Base-by-base conservation (phyloP, 1,140 invertebrate species). In the Heliconius eleuchia region DNA sequence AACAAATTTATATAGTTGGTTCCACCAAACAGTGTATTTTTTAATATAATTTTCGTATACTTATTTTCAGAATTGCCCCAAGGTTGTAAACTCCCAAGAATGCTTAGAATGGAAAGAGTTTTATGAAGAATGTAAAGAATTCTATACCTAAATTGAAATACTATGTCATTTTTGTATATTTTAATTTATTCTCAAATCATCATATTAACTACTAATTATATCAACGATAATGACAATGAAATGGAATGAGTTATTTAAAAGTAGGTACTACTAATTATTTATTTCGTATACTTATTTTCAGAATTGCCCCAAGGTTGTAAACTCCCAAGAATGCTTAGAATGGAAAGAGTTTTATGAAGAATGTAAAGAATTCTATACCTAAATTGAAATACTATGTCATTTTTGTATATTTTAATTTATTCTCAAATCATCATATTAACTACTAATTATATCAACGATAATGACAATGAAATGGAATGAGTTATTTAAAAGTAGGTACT, bases 121-220 rank as follows among this genome's bases (percentile, higher is more conserved):
- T 74, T 87, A 85, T 34, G 85, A 87, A 8, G 85, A 87, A 74
- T 92, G 89, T 71, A 78, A 80, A 82, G 82, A 88, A 42, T 92
- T 80, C 81, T 91, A 81, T 76, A 70, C 81, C 3, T 84, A 79
- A 79, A 83, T 82, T 71, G 74, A 77, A 81, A 80, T 60, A 80
- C 77, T 74, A 78, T 39, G n/a, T 80, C 79, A 78, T 79, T 70
- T 84, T 87, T 84, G 72, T 85, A 86, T 86, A 81, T 86, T 86
- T 73, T 74, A 82, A 83, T 91, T 91, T 91, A 92, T 88, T 92
- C 83, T 88, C 85, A 86, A 87, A 84, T 85, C 66, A 57, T 71
- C 84, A 87, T 82, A 27, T 66, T 66, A 66, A 66, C 60, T 30
- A 66, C 8, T 66, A 30, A 66, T 79, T 86, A 86, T 84, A 72